Conservation (phyloP, 2,888 invertebrate species). For the Spodoptera exigua region DNA sequence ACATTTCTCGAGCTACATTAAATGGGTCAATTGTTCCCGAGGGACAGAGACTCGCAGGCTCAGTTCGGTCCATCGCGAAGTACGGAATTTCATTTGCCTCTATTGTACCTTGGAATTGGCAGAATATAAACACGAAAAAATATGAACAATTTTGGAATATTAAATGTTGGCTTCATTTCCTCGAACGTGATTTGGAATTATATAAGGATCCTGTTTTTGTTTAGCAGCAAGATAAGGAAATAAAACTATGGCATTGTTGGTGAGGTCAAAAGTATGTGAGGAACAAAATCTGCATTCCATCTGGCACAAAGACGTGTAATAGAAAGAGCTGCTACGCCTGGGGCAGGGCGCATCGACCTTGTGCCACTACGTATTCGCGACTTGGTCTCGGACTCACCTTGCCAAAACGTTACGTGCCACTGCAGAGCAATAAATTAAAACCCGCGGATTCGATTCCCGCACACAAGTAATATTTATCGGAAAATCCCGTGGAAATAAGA, state of each 20-base stretch:
- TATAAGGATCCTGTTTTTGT: constrained; percentile 25
- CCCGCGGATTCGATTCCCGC: constrained; percentile 26
- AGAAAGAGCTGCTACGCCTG: constrained; percentile 58
- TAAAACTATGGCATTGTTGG: constrained; percentile 39
- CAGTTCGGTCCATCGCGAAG: constrained; percentile 51
- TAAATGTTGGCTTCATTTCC: not conserved
- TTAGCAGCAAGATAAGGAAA: constrained; percentile 12
- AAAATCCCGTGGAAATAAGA: too few species aligned
- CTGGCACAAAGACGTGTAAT: constrained; percentile 58
- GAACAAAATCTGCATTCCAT: constrained; percentile 46
- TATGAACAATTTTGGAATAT: constrained; percentile 9
- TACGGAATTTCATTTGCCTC: constrained; percentile 45
- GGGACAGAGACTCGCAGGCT: constrained; percentile 49
- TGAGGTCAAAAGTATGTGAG: constrained; percentile 40
- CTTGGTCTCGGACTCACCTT: constrained; percentile 63
- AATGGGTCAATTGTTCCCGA: constrained; percentile 79
- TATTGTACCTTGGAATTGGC: constrained; percentile 31
- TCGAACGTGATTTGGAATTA: constrained; percentile 13
- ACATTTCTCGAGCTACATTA: constrained; percentile 69
- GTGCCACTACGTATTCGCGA: constrained; percentile 64
- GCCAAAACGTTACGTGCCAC: constrained; percentile 62
- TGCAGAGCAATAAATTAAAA: constrained; percentile 47
- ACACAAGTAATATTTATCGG: constrained; percentile 7
- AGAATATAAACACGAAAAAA: constrained; percentile 9
- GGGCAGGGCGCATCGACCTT: constrained; percentile 64